phyloP scores from a whole-genome alignment of 2,113 vertebrate genomes.

The Proterorhinus semilunaris region DNA sequence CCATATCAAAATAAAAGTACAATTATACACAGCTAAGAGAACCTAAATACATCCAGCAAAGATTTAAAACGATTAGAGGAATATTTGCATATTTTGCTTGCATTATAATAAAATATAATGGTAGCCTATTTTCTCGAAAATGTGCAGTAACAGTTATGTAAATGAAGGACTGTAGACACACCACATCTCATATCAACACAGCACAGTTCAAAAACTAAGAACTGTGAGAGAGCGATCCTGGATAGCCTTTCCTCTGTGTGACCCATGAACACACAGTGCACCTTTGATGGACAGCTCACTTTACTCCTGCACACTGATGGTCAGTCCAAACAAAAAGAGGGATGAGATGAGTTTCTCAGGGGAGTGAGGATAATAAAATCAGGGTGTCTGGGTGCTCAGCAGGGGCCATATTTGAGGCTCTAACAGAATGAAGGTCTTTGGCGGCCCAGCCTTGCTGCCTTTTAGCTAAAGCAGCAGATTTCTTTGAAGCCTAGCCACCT shows the following conservation, averaged over 20 bases:
- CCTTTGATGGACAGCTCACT: slow-evolving; percentile 58
- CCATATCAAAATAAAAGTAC: background rate
- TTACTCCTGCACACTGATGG: slow-evolving; percentile 58
- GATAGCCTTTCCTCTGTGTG: slow-evolving; percentile 41
- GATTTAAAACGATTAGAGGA: no score
- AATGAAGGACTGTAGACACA: no score
- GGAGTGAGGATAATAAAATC: slow-evolving; percentile 82
- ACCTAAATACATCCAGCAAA: background rate
- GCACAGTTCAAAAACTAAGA: no score
- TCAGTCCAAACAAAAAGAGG: slow-evolving; percentile 69
- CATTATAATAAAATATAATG: no score
- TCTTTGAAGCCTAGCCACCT: slow-evolving; percentile 78
- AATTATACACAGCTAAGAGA: background rate
- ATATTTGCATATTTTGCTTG: no score
- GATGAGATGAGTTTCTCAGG: slow-evolving; percentile 77
- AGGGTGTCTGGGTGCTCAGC: slow-evolving; percentile 67
- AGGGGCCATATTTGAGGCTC: slow-evolving; percentile 71
- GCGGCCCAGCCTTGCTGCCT: slow-evolving; percentile 62
- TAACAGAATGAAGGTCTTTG: slow-evolving; percentile 79
- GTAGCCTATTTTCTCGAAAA: no score
- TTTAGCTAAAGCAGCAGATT: slow-evolving; percentile 83
- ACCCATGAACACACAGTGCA: slow-evolving; percentile 28
- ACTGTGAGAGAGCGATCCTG: slow-evolving; percentile 2
- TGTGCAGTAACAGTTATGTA: no score
- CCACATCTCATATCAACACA: no score